These are phyloP conservation scores for Phaedon cochleariae DNA, from an alignment of 2,888 invertebrate species.

Conservation along the genomic window DNA sequence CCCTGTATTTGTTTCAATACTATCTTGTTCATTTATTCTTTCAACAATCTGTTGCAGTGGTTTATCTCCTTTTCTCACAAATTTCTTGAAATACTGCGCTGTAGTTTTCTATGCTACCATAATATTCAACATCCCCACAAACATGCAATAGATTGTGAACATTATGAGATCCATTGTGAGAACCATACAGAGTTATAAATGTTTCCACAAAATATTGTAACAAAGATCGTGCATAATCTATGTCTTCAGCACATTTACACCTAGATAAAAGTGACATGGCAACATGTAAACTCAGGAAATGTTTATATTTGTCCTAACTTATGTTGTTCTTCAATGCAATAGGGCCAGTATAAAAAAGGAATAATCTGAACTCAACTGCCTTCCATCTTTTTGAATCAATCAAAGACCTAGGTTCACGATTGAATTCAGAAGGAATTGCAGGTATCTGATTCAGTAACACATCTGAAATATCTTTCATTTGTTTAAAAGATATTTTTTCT, in stretches of 20 bases:
- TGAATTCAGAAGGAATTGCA: slow-evolving; percentile 7
- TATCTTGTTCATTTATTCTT: slow-evolving; percentile 14
- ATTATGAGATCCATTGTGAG: slow-evolving; percentile 22
- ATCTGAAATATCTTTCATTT: slow-evolving; percentile 2
- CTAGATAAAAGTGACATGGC: slow-evolving; percentile 10
- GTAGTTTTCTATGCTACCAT: slow-evolving; percentile 13
- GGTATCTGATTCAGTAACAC: slow-evolving; percentile 1
- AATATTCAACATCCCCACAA: slow-evolving; percentile 22
- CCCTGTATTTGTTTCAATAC: neutral
- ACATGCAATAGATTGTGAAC: slow-evolving; percentile 28
- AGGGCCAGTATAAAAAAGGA: neutral
- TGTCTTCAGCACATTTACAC: slow-evolving; percentile 1
- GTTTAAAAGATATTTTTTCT: slow-evolving; percentile 3
- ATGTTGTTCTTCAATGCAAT: neutral
- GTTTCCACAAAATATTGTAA: slow-evolving; percentile 21
- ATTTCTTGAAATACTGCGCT: slow-evolving; percentile 13
- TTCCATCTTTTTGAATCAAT: neutral
- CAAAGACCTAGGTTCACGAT: slow-evolving; percentile 9
- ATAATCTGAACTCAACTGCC: neutral
- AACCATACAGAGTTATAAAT: slow-evolving; percentile 25
- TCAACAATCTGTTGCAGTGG: slow-evolving; percentile 24
- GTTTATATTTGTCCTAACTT: neutral
- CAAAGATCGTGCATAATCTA: neutral
- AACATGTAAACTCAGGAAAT: neutral
- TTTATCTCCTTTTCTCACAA: slow-evolving; percentile 22